Evolutionary conservation across 2,113 vertebrate species (phyloP), one percentile per base, ranked within the genome.

Genomic region (Entelurus aequoreus): DNA sequence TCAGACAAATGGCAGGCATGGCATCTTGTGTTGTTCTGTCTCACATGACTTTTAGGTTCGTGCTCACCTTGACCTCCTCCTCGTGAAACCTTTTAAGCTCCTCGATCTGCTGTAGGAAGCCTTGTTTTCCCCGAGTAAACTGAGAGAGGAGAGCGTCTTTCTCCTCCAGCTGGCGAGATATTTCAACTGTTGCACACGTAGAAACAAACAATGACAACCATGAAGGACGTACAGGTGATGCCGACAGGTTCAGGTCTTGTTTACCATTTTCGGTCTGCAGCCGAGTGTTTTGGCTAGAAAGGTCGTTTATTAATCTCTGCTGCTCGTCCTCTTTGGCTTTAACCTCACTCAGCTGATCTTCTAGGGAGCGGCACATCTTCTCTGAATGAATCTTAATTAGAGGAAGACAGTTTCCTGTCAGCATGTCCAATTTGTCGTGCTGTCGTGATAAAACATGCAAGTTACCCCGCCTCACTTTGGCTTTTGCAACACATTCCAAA

Each of bases 391-490:
- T n/a, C 85, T 88, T 48, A 0, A 54, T 57, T n/a, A 37, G 8
- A 56, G 48, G 53, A 56, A 55, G 3, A 0, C 38, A 66, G 13
- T 28, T 0, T 9, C 16, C 13, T 0, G 6, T 12, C 53, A 35
- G 13, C 42, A 59, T 19, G 4, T 6, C 4, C 2, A 13, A 14
- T 13, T 4, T 6, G n/a, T 47, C 5, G 21, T 11, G 3, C 12
- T 14, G 3, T 48, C 35, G 11, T 13, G 57, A 47, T 48, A 12
- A 13, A 28, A 15, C 28, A 14, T 54, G 50, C n/a, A 4, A 16
- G 2, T 51, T 51, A 16, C 7, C 12, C n/a, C 5, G 15, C n/a
- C 37, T 57, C 28, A 92, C 92, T 87, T 93, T 93, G 51, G 90
- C 67, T 83, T 91, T 90, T 7, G 87, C 86, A n/a, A 83, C 37